phyloP scores from a whole-genome alignment of 2,797 vertebrate genomes.

The Urosaurus nigricauda region DNA sequence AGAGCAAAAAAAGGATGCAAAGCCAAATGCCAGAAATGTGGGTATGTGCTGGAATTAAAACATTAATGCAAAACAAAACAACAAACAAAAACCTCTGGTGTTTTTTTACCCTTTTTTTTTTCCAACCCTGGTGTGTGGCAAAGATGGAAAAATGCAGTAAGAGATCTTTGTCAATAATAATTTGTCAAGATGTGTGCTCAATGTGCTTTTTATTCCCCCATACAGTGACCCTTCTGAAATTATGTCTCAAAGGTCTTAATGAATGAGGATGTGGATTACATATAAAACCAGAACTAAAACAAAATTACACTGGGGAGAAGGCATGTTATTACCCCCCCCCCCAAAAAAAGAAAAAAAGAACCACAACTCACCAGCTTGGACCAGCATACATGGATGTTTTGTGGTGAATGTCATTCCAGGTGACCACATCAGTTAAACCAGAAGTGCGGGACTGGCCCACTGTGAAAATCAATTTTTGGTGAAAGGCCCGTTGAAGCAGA shows the following conservation, averaged over 20 bases:
- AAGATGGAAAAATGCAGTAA: neutral
- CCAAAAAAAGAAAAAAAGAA: conserved; percentile 9
- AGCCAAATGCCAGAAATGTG: too few relatives aligned
- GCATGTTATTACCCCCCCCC: neutral
- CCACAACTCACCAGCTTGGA: conserved; percentile 61
- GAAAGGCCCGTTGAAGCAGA: conserved; percentile 76
- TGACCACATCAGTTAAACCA: conserved; percentile 62
- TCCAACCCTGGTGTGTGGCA: neutral
- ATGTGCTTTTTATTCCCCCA: neutral
- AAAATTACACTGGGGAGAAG: neutral
- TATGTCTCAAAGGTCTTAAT: neutral
- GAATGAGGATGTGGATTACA: neutral
- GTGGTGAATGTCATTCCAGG: conserved; percentile 85
- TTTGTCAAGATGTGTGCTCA: neutral
- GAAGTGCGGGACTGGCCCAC: conserved; percentile 72
- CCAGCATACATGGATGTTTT: conserved; percentile 67
- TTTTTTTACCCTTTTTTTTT: too few relatives aligned
- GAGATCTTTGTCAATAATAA: neutral
- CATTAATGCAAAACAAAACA: too few relatives aligned
- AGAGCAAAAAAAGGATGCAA: too few relatives aligned
- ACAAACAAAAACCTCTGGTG: too few relatives aligned
- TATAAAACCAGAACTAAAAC: neutral
- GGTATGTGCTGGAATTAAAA: too few relatives aligned
- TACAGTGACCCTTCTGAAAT: neutral
- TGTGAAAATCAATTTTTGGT: conserved; percentile 79